Evolutionary conservation across 2,888 invertebrate species (phyloP), one percentile per base, ranked within the genome.

Genomic region (Tiliacea citrago): DNA sequence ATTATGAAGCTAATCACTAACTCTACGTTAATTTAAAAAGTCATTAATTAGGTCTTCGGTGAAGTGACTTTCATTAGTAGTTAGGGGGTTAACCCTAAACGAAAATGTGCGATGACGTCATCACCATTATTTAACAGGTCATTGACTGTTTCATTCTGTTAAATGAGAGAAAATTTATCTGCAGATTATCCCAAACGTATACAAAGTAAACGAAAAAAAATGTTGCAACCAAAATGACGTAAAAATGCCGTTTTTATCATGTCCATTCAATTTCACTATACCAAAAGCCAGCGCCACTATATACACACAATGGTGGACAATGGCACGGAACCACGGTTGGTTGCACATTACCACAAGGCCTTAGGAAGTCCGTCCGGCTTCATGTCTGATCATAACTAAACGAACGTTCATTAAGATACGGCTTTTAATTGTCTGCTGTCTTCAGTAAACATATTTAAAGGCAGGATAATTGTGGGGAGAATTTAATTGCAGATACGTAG

Each of bases 321-420:
- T 86, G 45, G 77, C 42, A 39, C 67, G 87, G 87, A 87, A 83
- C 75, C 79, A 85, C 72, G 87, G 80, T 81, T 66, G 78, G 87
- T 16, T 86, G 81, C 75, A 61, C 71, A n/a, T 6, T 18, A 80
- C 71, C 73, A 81, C 87, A 87, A 86, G 87, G 85, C 74, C 86
- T 67, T 70, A 83, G 88, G 88, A 88, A 84, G 76, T 88, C 87
- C 88, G 87, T 88, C 82, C 81, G 88, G 73, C 55, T 60, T 73
- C 66, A 66, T 83, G 85, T 87, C 80, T 79, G 86, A 82, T 84
- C 80, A 87, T 81, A 88, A 82, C 73, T 75, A 79, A 79, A 70
- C 39, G 66, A 55, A 47, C 49, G 72, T 82, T 78, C 60, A 66
- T 77, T 69, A 73, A 76, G 76, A 80, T 82, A 86, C 55, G 61